Evolutionary conservation across 2,113 vertebrate genomes (phyloP).

Genomic region (Pygoscelis antarcticus): DNA sequence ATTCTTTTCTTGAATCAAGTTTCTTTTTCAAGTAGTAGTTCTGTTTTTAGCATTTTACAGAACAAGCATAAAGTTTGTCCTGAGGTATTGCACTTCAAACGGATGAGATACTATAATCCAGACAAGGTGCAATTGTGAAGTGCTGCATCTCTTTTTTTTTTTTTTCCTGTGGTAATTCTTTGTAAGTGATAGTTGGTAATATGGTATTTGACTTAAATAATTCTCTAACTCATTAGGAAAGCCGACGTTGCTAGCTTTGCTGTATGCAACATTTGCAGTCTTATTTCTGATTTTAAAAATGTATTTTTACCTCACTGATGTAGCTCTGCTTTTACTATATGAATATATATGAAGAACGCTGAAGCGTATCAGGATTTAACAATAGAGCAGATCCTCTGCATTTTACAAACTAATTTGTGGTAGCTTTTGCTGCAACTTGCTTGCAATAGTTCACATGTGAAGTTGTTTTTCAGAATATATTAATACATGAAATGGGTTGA

Average conservation of each 20-base stretch:
- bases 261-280: background rate
- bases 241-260: background rate
- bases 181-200: background rate
- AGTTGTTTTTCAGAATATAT: background rate
- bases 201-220: background rate
- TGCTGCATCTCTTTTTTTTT: background rate
- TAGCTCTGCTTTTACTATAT: background rate
- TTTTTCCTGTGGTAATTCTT: background rate
- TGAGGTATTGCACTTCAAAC: background rate
- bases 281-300: background rate
- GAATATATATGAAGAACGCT: background rate
- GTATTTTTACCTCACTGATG: background rate
- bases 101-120: background rate
- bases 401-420: background rate
- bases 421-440: background rate
- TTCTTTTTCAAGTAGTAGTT: background rate
- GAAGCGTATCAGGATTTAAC: background rate
- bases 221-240: background rate
- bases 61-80: background rate
- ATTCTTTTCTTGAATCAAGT: background rate
- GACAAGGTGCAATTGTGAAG: background rate
- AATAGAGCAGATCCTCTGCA: background rate
- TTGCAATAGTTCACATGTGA: background rate
- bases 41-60: background rate
- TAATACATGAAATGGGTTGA: background rate